phyloP scores from a whole-genome alignment of 2,888 invertebrate species.

The Melieria picta region DNA sequence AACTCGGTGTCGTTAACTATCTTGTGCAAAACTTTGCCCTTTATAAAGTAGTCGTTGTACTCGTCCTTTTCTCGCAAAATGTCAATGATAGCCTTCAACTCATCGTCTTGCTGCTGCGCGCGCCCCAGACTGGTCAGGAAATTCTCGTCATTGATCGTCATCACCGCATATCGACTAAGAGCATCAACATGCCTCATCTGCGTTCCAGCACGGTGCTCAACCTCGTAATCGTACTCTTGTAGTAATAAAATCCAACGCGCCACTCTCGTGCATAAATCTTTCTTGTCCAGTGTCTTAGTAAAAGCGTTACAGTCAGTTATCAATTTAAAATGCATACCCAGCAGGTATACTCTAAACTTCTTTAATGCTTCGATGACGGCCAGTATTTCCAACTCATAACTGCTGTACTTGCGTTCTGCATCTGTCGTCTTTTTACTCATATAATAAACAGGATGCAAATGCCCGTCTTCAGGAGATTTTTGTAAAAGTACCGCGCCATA shows the following conservation, averaged over 20 bases:
- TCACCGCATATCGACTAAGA: conserved; percentile 10
- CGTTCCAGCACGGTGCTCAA: conserved; percentile 22
- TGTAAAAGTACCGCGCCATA: conserved; percentile 31
- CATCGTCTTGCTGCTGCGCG: conserved; percentile 3
- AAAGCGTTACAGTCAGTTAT: conserved; percentile 33
- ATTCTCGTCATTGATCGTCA: conserved; percentile 8
- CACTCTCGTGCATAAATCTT: conserved; percentile 26
- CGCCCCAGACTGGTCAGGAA: neutral
- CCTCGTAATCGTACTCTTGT: conserved; percentile 27
- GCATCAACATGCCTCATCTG: conserved; percentile 31
- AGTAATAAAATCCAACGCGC: conserved; percentile 23
- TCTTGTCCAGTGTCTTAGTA: conserved; percentile 19
- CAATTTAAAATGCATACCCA: conserved; percentile 40
- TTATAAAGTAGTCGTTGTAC: conserved; percentile 11
- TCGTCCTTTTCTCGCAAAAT: conserved; percentile 3
- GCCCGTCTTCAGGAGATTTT: conserved; percentile 16
- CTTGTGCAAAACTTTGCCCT: conserved; percentile 8
- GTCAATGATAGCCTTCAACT: conserved; percentile 4
- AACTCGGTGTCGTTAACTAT: conserved; percentile 28
- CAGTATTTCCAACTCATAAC: conserved; percentile 22
- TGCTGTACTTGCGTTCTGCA: conserved; percentile 16
- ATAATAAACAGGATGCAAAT: conserved; percentile 21
- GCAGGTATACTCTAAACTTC: conserved; percentile 47
- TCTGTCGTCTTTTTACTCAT: conserved; percentile 24
- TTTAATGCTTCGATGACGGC: conserved; percentile 41